Evolutionary conservation across 1,140 invertebrate species (phyloP).

Genomic region (Steinernema feltiae): DNA sequence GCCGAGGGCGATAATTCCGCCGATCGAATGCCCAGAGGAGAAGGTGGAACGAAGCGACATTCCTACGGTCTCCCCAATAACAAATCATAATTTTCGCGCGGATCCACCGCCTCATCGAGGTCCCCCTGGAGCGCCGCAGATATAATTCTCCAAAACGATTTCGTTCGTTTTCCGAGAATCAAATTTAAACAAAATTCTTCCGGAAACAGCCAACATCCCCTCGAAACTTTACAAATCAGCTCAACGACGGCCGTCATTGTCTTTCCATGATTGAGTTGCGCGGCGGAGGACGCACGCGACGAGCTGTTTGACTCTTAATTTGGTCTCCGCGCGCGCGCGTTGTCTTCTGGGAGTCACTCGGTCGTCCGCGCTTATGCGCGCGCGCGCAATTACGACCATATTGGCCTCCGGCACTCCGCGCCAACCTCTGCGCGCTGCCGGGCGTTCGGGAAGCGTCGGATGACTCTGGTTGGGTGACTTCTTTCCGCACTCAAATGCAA

Average conservation of each 20-base stretch:
- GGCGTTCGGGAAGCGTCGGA: too few species aligned
- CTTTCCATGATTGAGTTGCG: background rate
- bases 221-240: background rate
- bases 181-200: background rate
- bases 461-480: background rate
- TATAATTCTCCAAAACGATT: background rate
- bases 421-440: too few species aligned
- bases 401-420: background rate
- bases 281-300: background rate
- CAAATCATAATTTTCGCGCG: background rate
- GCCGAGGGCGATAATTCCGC: background rate
- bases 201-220: background rate
- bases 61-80: background rate
- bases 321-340: background rate
- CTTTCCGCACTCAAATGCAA: constrained; percentile 7
- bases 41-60: background rate
- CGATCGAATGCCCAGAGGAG: background rate
- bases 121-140: background rate
- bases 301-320: constrained; percentile 10
- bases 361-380: background rate
- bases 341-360: constrained; percentile 11
- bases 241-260: background rate
- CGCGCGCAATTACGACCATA: constrained; percentile 7
- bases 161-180: background rate
- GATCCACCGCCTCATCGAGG: background rate